phyloP scores from a whole-genome alignment of 2,113 vertebrate genomes.

The Tachycineta bicolor region DNA sequence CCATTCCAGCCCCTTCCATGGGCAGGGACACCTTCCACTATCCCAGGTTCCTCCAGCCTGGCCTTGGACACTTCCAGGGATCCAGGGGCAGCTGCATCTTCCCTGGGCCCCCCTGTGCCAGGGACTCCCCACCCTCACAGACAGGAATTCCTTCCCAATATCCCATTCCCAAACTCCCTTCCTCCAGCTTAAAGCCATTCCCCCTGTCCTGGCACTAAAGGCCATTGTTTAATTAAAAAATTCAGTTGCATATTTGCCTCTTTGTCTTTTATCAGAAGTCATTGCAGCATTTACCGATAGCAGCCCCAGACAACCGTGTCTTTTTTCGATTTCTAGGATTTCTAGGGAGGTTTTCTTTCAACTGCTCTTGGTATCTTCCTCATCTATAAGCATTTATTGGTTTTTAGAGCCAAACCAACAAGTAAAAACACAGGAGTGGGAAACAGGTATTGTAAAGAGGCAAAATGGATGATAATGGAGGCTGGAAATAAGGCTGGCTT shows the following conservation, averaged over 20 bases:
- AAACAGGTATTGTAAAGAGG: background rate
- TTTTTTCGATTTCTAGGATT: background rate
- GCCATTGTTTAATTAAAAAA: background rate
- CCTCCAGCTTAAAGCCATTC: background rate
- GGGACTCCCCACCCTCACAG: accelerated
- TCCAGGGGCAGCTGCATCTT: background rate
- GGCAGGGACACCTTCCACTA: background rate
- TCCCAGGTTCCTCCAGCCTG: background rate
- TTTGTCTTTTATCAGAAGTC: background rate
- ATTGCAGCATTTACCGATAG: background rate
- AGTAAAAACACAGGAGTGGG: background rate
- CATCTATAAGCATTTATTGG: conserved; percentile 11
- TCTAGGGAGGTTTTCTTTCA: background rate
- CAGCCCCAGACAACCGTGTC: background rate
- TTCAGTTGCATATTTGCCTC: background rate
- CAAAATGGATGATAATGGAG: background rate
- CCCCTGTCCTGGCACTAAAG: background rate
- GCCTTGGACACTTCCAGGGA: background rate
- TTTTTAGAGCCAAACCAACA: conserved; percentile 15
- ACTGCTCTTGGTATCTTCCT: background rate
- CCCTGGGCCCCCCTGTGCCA: background rate
- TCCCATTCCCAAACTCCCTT: background rate
- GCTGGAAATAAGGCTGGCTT: conserved; percentile 50
- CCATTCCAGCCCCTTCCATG: background rate
- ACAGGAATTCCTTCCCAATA: background rate